Base-by-base conservation (phyloP, 2,797 vertebrate genomes). In the Lophius americanus region DNA sequence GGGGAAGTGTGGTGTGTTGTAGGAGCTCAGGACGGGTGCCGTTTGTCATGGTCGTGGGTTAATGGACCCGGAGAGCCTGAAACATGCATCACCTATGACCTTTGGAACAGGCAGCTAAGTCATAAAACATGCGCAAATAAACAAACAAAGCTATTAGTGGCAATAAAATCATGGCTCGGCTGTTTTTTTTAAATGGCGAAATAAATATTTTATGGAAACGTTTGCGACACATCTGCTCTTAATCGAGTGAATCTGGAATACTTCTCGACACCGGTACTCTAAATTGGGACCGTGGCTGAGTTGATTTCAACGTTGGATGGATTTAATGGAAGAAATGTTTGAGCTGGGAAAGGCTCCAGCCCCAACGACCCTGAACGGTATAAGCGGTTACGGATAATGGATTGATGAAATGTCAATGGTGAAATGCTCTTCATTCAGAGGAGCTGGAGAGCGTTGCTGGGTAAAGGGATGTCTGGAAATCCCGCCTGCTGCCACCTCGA, bases 31-130 rank as follows among this genome's bases (percentile, higher is more conserved):
- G 66, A 65, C 60, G 62, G 44, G 23, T 65, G 64, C 23, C 50
- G 79, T 90, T 88, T 85, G 69, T 86, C 83, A 85, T 65, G 69
- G 68, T 72, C 73, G 60, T 72, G 70, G 57, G 76, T 53, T 68
- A 81, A 79, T 76, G 66, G 70, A 68, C 61, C 78, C 36, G 49
- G 59, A 14, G 78, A 79, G 70, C 70, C 67, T 72, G 50, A 76
- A 51, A 64, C 66, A 75, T 72, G 75, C 75, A 60, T 81, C 76
- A 88, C 65, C 62, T 75, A 7, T 78, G 76, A 88, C 75, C 85
- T 87, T 83, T 51, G n/a, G 54, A 82, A 66, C 46, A 51, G 58
- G 56, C 11, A 7, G 33, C 55, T 59, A 60, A 70, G 64, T 68
- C 67, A 65, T 68, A 35, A 49, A 72, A 71, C 54, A 65, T 59